Percentiles rank a stretch among this genome's conserved stretches.
These are phyloP conservation scores for Pseudopleuronectes americanus DNA, from an alignment of 2,797 vertebrate genomes.

Conservation along the genomic window DNA sequence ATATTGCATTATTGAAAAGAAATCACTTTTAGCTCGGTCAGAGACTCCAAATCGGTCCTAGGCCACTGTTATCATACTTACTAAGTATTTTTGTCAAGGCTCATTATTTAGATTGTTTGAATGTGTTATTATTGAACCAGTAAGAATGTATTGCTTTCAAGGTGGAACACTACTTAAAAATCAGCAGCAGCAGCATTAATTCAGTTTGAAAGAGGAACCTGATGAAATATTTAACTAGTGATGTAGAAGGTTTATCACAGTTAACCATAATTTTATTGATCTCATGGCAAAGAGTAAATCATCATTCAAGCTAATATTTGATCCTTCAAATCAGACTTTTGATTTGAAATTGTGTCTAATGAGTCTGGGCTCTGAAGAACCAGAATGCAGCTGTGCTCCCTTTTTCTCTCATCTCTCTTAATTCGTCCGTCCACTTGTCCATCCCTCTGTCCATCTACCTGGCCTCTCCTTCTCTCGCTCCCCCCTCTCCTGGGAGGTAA, in stretches of 20 bases:
- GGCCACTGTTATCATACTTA: conserved; percentile 46
- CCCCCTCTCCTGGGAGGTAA: conserved; percentile 64
- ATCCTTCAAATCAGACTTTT: not conserved
- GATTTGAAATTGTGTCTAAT: not conserved
- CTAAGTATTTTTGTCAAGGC: conserved; percentile 57
- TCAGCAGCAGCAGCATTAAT: not conserved
- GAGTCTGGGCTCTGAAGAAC: not conserved
- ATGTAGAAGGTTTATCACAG: no score
- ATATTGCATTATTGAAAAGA: conserved; percentile 71
- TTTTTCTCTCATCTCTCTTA: conserved; percentile 1
- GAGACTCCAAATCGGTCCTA: conserved; percentile 50
- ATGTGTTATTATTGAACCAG: not conserved
- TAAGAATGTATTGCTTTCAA: not conserved
- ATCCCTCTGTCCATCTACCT: conserved; percentile 59
- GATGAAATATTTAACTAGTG: no score
- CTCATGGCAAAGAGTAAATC: not conserved
- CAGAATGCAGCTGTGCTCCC: not conserved
- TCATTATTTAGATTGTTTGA: conserved; percentile 49
- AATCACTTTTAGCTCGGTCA: conserved; percentile 64
- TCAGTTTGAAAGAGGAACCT: not conserved
- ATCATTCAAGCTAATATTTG: not conserved
- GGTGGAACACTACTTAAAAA: not conserved
- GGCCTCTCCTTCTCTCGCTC: conserved; percentile 45
- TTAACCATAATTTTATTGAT: not conserved
- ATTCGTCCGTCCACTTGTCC: conserved; percentile 28